phyloP scores from a whole-genome alignment of 2,797 vertebrate genomes.

The Streptopelia turtur region DNA sequence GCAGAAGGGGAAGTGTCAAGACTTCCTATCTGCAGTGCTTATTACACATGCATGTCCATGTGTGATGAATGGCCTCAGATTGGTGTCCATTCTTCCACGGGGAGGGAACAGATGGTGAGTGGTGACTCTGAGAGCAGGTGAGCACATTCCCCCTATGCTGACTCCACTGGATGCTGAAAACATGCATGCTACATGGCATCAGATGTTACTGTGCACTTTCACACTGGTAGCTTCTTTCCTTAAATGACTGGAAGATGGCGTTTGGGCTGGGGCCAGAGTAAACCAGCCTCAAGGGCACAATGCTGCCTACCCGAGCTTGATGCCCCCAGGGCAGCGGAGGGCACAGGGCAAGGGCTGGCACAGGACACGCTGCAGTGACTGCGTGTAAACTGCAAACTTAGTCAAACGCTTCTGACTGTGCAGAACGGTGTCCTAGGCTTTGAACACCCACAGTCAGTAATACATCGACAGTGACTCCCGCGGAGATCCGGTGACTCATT shows the following conservation, averaged over 20 bases:
- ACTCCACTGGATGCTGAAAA: not conserved
- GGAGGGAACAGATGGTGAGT: not conserved
- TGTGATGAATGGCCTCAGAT: not conserved
- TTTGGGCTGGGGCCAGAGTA: not conserved
- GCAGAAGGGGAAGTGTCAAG: not conserved
- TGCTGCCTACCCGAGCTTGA: not conserved
- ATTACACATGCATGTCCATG: not conserved
- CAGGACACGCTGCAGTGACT: not conserved
- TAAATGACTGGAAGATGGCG: not conserved
- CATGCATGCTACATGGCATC: not conserved
- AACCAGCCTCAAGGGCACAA: fast-evolving
- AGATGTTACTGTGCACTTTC: not conserved
- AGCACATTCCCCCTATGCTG: not conserved
- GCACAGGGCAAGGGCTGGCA: fast-evolving
- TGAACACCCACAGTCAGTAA: not conserved
- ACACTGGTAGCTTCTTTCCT: not conserved
- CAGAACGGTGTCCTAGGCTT: not conserved
- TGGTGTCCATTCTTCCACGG: fast-evolving
- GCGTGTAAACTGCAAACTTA: not conserved
- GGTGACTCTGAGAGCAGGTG: not conserved
- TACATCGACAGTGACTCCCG: not conserved
- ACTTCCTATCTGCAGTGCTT: not conserved
- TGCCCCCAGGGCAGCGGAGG: fast-evolving
- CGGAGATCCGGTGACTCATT: not conserved
- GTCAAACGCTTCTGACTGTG: not conserved